Evolutionary conservation across 2,888 invertebrate genomes (phyloP).

Genomic region (Tiphia femorata): DNA sequence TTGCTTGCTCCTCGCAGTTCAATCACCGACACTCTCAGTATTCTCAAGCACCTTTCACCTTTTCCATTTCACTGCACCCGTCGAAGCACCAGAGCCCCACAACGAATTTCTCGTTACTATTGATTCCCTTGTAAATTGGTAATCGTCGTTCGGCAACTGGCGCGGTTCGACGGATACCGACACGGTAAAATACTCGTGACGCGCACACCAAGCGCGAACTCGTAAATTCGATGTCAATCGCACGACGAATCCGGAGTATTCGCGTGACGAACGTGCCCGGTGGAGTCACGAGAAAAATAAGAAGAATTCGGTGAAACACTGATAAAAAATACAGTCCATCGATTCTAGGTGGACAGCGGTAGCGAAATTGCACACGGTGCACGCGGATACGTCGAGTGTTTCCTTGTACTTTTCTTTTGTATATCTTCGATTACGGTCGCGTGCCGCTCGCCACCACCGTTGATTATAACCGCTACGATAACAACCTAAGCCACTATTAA

Average conservation of each 20-base stretch:
- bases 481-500: constrained; percentile 47
- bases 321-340: constrained; percentile 47
- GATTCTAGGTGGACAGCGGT: too few species aligned
- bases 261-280: not conserved
- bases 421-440: too few species aligned
- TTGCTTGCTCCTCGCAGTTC: not conserved
- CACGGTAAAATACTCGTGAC: too few species aligned
- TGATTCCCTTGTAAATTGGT: too few species aligned
- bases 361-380: too few species aligned
- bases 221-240: too few species aligned
- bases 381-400: too few species aligned
- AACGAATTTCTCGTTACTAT: not conserved
- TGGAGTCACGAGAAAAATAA: not conserved
- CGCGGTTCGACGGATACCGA: not conserved
- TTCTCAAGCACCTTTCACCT: not conserved
- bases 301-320: constrained; percentile 17
- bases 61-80: not conserved
- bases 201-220: too few species aligned
- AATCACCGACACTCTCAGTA: constrained; percentile 2
- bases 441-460: not conserved
- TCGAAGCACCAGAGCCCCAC: not conserved
- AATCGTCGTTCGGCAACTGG: not conserved
- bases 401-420: too few species aligned
- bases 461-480: not conserved
- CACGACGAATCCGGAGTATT: too few species aligned